phyloP scores from a whole-genome alignment of 2,888 invertebrate genomes.

The Acronicta alni region DNA sequence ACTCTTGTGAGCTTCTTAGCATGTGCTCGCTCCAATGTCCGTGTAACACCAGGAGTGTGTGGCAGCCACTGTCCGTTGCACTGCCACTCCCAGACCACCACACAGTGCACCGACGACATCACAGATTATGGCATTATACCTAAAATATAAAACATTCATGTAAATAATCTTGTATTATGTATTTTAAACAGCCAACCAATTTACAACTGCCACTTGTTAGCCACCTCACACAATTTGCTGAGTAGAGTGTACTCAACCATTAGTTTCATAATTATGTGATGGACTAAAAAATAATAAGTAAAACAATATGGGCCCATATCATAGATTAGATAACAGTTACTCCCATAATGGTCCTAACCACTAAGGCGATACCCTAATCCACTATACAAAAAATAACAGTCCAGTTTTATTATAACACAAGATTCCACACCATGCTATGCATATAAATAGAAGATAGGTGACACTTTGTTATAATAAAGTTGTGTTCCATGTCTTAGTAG shows the following conservation, averaged over 20 bases:
- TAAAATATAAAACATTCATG: slow-evolving; percentile 22
- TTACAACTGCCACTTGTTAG: too few species aligned
- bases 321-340: too few species aligned
- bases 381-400: slow-evolving; percentile 12
- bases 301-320: too few species aligned
- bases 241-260: too few species aligned
- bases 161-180: too few species aligned
- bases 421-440: slow-evolving; percentile 31
- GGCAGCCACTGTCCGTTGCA: slow-evolving; percentile 94
- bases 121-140: slow-evolving; percentile 41
- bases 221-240: too few species aligned
- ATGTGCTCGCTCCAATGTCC: slow-evolving; percentile 95
- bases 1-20: slow-evolving; percentile 95
- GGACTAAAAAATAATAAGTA: too few species aligned
- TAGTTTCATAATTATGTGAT: too few species aligned
- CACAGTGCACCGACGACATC: slow-evolving; percentile 91
- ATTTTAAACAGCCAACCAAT: too few species aligned
- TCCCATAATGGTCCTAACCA: too few species aligned
- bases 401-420: slow-evolving; percentile 19
- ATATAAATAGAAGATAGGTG: slow-evolving; percentile 1
- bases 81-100: slow-evolving; percentile 95
- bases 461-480: slow-evolving; percentile 1
- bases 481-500: neutral
- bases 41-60: slow-evolving; percentile 95
- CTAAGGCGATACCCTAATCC: too few species aligned